Evolutionary conservation across 2,113 vertebrate genomes (phyloP), one percentile per base, ranked within the genome.

Genomic region (Amphiprion percula): DNA sequence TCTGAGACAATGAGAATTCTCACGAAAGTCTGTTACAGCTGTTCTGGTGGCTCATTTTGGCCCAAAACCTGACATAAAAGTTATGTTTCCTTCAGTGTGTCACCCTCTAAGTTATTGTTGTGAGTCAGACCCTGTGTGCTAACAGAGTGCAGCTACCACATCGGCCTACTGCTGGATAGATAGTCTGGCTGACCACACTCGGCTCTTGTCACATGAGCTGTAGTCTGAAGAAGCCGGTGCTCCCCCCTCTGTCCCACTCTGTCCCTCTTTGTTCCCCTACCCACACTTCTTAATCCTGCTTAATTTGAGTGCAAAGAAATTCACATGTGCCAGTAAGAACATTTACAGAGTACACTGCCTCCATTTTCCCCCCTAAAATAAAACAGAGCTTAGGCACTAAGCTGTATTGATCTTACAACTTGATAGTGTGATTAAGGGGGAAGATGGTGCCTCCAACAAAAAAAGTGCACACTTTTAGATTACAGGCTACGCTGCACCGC

Each of bases 221-320:
- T 88, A 91, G 89, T 74, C 86, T 78, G 69, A 85, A 69, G 83
- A 89, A 56, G 74, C 77, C 30, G 33, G 66, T 77, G 71, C 37
- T 9, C 86, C 83, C 84, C 69, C 71, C 92, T 84, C 67, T 56
- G 55, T 63, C 81, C 79, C 64, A 10, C 74, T 53, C 62, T 55
- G 55, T 70, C 62, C 64, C 65, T 52, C 66, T 75, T 75, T 70
- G 66, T 76, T 76, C 56, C 72, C 63, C 68, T 11, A 78, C 65
- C 39, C 74, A 60, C 79, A 60, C 79, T 58, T 74, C 73, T 94
- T 98, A 98, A 98, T 98, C 97, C 96, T 94, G 90, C 95, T 97
- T 97, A 96, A 97, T 96, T 95, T 97, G 94, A 96, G 93, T 92
- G 95, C 96, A 96, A 95, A 96, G 95, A 96, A 96, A 96, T 96